Evolutionary conservation across 2,113 vertebrate species (phyloP).

Genomic region (Chaetura pelagica): DNA sequence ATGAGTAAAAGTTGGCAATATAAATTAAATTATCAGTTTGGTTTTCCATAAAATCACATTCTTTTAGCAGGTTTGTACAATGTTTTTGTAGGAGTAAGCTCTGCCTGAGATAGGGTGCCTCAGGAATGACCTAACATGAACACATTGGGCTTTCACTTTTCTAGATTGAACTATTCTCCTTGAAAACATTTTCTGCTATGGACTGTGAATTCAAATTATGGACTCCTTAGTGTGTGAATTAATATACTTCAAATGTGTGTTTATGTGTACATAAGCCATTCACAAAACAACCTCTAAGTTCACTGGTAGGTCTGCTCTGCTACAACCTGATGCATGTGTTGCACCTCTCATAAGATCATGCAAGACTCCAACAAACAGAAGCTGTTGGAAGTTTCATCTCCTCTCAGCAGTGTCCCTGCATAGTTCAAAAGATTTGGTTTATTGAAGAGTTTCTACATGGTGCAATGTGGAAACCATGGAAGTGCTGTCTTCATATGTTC

Average conservation of each 20-base stretch:
- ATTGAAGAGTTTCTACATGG: not conserved
- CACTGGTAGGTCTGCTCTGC: not conserved
- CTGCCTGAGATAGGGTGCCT: not conserved
- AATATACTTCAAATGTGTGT: not conserved
- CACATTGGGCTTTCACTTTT: not conserved
- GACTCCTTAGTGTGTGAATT: not conserved
- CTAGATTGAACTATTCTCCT: not conserved
- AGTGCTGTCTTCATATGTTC: not conserved
- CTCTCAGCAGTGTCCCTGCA: not conserved
- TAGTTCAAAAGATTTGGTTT: not conserved
- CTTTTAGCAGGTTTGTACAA: not conserved
- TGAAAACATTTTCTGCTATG: not conserved
- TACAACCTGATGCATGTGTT: accelerated
- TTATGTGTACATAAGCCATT: not conserved
- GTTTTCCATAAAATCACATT: not conserved
- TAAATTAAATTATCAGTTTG: not conserved
- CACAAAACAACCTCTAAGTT: not conserved
- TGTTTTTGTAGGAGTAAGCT: not conserved
- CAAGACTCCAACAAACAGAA: not conserved
- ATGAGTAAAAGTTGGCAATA: not conserved
- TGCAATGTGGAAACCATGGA: not conserved
- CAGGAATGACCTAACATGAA: not conserved
- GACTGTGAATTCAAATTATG: not conserved
- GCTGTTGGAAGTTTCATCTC: not conserved
- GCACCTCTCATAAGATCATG: not conserved